Percentiles rank a stretch among this genome's conserved stretches.
Evolutionary conservation across 2,888 invertebrate species (phyloP).

Genomic region (Tryphoninae sp.): DNA sequence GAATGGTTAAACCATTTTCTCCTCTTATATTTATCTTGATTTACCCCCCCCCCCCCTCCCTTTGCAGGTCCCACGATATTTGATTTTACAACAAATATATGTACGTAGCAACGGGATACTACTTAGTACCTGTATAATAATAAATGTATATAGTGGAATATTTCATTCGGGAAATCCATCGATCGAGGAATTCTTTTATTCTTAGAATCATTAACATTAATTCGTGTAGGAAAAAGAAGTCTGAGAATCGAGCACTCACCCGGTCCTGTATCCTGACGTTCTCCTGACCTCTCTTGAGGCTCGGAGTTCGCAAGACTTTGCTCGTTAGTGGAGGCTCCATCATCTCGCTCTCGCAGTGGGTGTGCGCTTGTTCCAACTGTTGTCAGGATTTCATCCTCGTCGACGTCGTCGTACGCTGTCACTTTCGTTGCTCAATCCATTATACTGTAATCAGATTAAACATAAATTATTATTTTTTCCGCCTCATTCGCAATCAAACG

Average conservation of each 20-base stretch:
- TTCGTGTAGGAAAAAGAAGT: background rate
- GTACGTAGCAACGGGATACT: too few species aligned
- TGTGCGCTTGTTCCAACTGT: constrained; percentile 58
- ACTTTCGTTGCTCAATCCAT: constrained; percentile 62
- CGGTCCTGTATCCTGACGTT: constrained; percentile 89
- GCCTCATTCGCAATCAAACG: constrained; percentile 7
- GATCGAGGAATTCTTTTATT: too few species aligned
- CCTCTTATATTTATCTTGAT: too few species aligned
- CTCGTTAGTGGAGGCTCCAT: constrained; percentile 82
- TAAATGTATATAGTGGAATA: too few species aligned
- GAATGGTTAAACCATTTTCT: too few species aligned
- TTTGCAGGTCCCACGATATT: too few species aligned
- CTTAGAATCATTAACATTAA: background rate
- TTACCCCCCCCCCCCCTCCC: too few species aligned
- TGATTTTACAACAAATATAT: too few species aligned
- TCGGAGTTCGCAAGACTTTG: constrained; percentile 89
- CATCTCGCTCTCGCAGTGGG: constrained; percentile 60
- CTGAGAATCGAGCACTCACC: constrained; percentile 83
- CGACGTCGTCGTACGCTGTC: constrained; percentile 50
- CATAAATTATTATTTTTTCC: background rate
- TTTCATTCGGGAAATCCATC: too few species aligned
- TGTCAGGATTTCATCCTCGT: constrained; percentile 75
- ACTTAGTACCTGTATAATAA: too few species aligned
- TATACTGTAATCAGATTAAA: constrained; percentile 56
- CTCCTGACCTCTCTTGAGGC: constrained; percentile 89